Percentiles rank a stretch among this genome's conserved stretches.
These are phyloP conservation scores for Mimachlamys varia DNA, from an alignment of 2,888 invertebrate species.

Conservation along the genomic window DNA sequence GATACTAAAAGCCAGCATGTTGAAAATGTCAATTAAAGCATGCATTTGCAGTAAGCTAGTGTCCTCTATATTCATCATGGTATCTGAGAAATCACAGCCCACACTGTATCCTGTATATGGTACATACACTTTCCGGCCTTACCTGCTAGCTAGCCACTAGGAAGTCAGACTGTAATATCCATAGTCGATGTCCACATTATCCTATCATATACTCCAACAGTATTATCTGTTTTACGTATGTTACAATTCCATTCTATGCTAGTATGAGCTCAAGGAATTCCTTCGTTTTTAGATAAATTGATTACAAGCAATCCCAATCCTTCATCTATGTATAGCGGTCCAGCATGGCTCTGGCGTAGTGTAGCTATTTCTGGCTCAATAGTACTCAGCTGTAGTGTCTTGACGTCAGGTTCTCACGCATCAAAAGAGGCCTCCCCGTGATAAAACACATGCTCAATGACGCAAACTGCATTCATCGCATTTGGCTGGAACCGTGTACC, in stretches of 20 bases:
- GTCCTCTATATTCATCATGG: not conserved
- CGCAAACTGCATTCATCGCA: conserved; percentile 34
- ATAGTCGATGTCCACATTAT: not conserved
- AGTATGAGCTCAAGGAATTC: conserved; percentile 28
- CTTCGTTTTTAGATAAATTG: conserved; percentile 22
- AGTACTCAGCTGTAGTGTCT: conserved; percentile 31
- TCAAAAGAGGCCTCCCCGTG: conserved; percentile 36
- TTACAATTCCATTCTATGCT: conserved; percentile 5
- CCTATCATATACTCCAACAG: conserved; percentile 14
- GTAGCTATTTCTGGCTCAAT: conserved; percentile 9
- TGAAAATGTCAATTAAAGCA: not conserved
- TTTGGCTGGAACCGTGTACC: not conserved
- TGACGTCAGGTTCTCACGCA: conserved; percentile 28
- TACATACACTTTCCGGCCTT: not conserved
- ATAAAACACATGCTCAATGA: conserved; percentile 36
- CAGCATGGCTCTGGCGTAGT: conserved; percentile 12
- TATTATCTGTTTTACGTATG: not conserved
- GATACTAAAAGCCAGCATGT: not conserved
- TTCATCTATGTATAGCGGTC: conserved; percentile 14
- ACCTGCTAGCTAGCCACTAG: conserved; percentile 13
- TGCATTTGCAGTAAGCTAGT: not conserved
- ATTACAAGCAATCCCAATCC: conserved; percentile 31
- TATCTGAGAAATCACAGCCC: conserved; percentile 18
- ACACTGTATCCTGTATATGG: not conserved
- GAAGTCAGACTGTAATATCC: not conserved